These are phyloP conservation scores for Chaitophorus viminalis DNA, from an alignment of 2,888 invertebrate genomes.

Conservation along the genomic window DNA sequence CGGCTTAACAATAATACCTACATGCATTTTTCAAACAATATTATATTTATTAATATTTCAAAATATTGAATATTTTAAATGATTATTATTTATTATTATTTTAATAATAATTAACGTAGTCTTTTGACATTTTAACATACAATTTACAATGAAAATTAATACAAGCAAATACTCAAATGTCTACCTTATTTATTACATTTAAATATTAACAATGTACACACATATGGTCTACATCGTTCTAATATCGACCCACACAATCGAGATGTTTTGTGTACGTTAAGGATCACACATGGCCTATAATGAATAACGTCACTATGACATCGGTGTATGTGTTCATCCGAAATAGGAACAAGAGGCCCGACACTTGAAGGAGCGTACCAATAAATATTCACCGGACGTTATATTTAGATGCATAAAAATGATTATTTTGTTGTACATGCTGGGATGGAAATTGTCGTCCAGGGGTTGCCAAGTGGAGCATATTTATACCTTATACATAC, in stretches of 20 bases:
- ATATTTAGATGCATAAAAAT: conserved; percentile 33
- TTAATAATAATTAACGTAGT: not conserved
- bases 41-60: not conserved
- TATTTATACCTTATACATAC: conserved; percentile 13
- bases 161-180: not conserved
- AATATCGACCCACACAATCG: not conserved
- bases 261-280: not conserved
- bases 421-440: conserved; percentile 29
- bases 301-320: not conserved
- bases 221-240: too few relatives aligned
- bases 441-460: conserved; percentile 45
- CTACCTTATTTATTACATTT: not conserved
- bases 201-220: not conserved
- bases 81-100: too few relatives aligned
- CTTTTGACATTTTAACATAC: not conserved
- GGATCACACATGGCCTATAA: conserved; percentile 7
- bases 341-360: not conserved
- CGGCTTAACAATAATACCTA: not conserved
- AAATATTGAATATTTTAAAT: too few relatives aligned
- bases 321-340: not conserved
- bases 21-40: too few relatives aligned
- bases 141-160: not conserved
- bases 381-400: conserved; percentile 33
- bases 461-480: conserved; percentile 17
- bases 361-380: not conserved